Evolutionary conservation across 2,797 vertebrate species (phyloP).

Genomic region (Momotus momota): DNA sequence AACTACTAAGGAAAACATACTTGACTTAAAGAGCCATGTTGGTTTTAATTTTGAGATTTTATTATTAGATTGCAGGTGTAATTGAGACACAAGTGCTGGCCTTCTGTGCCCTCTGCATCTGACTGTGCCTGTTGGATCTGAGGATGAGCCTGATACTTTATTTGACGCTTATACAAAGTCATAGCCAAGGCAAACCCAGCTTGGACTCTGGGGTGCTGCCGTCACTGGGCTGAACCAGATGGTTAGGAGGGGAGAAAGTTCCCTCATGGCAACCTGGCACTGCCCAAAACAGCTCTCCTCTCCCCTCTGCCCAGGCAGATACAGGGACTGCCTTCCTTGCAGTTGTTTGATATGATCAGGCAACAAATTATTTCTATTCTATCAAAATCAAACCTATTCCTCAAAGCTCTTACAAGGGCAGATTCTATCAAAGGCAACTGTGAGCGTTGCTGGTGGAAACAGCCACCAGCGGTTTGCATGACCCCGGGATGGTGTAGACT

Average conservation of each 20-base stretch:
- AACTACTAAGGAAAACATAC: background rate
- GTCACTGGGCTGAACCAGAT: background rate
- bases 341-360: background rate
- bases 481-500: background rate
- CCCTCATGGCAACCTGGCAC: fast-evolving
- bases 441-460: background rate
- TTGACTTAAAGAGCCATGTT: background rate
- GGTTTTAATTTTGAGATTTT: background rate
- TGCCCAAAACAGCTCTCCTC: background rate
- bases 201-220: background rate
- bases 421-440: background rate
- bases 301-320: background rate
- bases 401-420: background rate
- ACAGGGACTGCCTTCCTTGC: fast-evolving
- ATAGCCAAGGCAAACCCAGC: background rate
- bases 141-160: background rate
- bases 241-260: background rate
- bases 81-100: background rate
- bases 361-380: background rate
- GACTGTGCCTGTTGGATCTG: background rate
- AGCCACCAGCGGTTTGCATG: background rate
- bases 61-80: background rate
- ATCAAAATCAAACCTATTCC: background rate
- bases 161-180: background rate
- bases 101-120: background rate